Base-by-base conservation (phyloP, 1,140 invertebrate genomes). In the Drosophila mayri region DNA sequence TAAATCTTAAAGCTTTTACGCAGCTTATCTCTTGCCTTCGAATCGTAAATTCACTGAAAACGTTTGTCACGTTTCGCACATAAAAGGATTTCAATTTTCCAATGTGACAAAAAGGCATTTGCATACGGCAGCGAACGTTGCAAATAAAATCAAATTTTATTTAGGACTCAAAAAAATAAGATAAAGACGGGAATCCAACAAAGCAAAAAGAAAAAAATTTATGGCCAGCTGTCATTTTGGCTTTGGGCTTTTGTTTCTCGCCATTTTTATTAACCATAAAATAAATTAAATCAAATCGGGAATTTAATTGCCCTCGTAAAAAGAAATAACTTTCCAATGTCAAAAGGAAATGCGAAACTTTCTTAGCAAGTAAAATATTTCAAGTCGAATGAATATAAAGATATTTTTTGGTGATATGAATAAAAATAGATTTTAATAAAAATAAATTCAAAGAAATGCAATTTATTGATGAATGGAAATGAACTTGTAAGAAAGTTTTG, bases 71-170 rank as follows among this genome's bases (percentile, higher is more conserved):
- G 85, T 88, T 88, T 85, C 71, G 63, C 81, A 81, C 85, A 90
- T 88, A 88, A 88, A 88, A 90, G 85, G 85, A 88, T 88, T 88
- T 90, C 81, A 88, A 90, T 88, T 88, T 90, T 78, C 84, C 85
- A 85, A 88, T 90, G 85, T 88, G 85, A 85, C 86, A 84, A 72
- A 72, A 72, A 66, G 77, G 75, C 76, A 87, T 88, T 88, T 88
- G 84, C 84, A 88, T 88, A 71, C 67, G 54, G 70, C 57, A 46
- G 76, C 43, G 46, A 68, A 52, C 55, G 61, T 54, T 47, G 63
- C 49, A 81, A 88, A 88, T 88, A 81, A 90, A 90, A 81, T 81
- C 78, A 79, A 79, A 85, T 90, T 90, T 90, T 76, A 85, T 90
- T 72, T 74, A 43, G 75, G 64, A 60, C 62, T 57, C 20, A 44